Conservation (phyloP, 2,797 vertebrate genomes). For the Pampus argenteus region DNA sequence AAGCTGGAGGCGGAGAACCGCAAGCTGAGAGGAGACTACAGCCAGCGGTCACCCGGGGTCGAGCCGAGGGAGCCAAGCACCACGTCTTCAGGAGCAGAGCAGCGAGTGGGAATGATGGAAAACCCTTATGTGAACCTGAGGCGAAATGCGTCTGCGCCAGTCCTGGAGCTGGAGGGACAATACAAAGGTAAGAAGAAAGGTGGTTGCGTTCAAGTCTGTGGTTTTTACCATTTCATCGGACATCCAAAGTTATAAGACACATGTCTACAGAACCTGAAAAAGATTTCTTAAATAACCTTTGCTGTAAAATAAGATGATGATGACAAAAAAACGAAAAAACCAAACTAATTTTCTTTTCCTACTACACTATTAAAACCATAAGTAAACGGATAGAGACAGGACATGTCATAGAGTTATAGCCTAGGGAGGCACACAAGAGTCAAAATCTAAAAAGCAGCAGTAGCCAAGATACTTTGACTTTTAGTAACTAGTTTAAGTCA, state of each 20-base stretch:
- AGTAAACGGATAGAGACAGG: too few species aligned
- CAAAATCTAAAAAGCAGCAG: background rate
- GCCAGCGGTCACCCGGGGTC: conserved; percentile 32
- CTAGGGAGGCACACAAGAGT: background rate
- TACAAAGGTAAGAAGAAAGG: conserved; percentile 82
- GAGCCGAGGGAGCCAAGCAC: background rate
- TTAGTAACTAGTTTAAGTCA: background rate
- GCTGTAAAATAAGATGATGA: background rate
- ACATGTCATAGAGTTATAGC: background rate
- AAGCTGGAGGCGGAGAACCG: conserved; percentile 90
- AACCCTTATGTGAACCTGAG: conserved; percentile 63
- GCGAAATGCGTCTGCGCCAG: conserved; percentile 70
- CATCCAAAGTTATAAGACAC: background rate
- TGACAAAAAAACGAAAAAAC: background rate
- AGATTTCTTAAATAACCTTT: background rate
- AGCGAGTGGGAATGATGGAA: conserved; percentile 49
- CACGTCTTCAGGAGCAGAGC: conserved; percentile 19
- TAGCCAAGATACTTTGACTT: background rate
- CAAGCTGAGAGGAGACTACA: conserved; percentile 81
- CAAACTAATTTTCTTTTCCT: too few species aligned
- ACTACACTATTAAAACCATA: too few species aligned
- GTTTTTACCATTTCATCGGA: background rate
- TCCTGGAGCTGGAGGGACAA: conserved; percentile 73
- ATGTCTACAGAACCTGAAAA: too few species aligned
- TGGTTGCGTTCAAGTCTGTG: background rate